Evolutionary conservation across 30 jellyfish, hydroid and myxozoan genomes (phyloP), one percentile per base, ranked within the genome.

Genomic region (Hydra vulgaris): DNA sequence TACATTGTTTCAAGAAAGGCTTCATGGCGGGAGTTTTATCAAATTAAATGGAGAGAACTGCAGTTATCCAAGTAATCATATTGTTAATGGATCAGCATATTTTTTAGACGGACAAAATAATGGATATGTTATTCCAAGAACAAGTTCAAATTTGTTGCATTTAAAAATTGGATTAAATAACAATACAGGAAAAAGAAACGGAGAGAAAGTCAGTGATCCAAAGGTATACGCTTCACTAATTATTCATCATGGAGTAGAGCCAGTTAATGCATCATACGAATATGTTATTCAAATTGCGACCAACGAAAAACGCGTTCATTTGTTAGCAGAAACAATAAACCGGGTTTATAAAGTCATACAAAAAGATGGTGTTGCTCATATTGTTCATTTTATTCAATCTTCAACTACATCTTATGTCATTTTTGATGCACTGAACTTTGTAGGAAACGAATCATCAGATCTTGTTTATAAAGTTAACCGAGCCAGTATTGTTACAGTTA

Each of bases 281-380:
- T 80, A 80, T 73, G 87, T 83, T 8, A 23, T 80, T 18, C 66
- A 66, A 73, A 76, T 80, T 15, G n/a, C 26, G 53, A 70, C 84
- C 72, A 83, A 83, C 23, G 72, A 66, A 12, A 21, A 27, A 19
- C 61, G 54, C 0, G 25, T 66, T n/a, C 71, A 69, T 27, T 15
- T 16, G 25, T 70, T 80, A 21, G 56, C 25, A 26, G 70, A 22
- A 25, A 1, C 77, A 8, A 52, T 25, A 24, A 15, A 27, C 23
- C 70, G 25, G n/a, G 85, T 27, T 15, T 80, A 75, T 21, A 20
- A 23, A 15, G 83, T 75, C 18, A 23, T 75, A 17, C 78, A 75
- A 75, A 27, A 75, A 75, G 83, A 75, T 69, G 21, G 19, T 8
- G 76, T 75, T 21, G 83, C 83, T 20, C 83, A 71, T 53, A 53